A percentile compares a stretch with the other conserved stretches of the same genome.
These are phyloP conservation scores for Crotalus viridis DNA, from an alignment of 2,113 vertebrate genomes.

Conservation along the genomic window DNA sequence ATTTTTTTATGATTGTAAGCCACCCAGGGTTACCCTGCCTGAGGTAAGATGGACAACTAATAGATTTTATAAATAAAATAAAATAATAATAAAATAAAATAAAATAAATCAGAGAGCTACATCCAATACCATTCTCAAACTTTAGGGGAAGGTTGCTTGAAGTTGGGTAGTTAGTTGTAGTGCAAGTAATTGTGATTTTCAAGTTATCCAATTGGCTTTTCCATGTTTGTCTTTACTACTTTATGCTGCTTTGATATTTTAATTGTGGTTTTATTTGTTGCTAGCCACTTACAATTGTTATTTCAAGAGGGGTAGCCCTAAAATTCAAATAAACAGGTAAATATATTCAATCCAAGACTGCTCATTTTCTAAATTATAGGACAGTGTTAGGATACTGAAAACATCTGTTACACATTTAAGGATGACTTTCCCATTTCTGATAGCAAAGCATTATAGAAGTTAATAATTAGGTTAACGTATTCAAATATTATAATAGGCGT, in stretches of 20 bases:
- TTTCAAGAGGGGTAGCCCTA: not conserved
- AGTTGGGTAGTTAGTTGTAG: not conserved
- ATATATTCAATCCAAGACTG: not conserved
- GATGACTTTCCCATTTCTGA: not conserved
- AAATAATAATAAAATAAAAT: too few species aligned
- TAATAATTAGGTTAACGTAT: not conserved
- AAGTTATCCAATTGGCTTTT: not conserved
- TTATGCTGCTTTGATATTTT: not conserved
- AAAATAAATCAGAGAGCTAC: not conserved
- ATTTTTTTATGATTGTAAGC: too few species aligned
- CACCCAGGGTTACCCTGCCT: too few species aligned
- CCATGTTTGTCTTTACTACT: not conserved
- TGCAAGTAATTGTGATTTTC: not conserved
- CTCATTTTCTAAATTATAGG: not conserved
- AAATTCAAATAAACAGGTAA: not conserved
- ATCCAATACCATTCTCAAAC: not conserved
- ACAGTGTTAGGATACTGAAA: not conserved
- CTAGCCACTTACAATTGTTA: not conserved
- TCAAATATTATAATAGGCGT: not conserved
- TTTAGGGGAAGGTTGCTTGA: not conserved
- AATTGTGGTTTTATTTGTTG: not conserved
- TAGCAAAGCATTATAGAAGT: not conserved
- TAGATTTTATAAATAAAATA: too few species aligned
- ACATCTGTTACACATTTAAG: not conserved
- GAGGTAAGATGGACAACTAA: too few species aligned